A percentile compares a stretch with the other conserved stretches of the same genome.
Evolutionary conservation across 2,113 vertebrate species (phyloP).

Genomic region (Ciconia maguari): DNA sequence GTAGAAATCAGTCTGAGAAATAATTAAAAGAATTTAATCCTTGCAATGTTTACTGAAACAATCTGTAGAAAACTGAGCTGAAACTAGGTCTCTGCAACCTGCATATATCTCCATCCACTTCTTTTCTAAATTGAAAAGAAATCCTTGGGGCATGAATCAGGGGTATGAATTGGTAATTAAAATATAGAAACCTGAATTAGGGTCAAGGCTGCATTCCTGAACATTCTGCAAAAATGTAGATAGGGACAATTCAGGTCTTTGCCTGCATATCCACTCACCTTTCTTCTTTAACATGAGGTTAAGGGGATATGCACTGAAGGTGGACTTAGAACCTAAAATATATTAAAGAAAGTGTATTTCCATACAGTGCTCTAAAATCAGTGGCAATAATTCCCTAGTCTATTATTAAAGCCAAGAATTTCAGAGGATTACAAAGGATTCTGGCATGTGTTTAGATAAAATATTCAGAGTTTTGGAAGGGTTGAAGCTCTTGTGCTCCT

Average conservation of each 20-base stretch:
- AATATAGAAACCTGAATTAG: neutral
- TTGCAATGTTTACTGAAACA: neutral
- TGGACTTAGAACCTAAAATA: neutral
- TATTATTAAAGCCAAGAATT: neutral
- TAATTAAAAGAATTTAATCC: slow-evolving; percentile 33
- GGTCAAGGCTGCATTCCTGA: neutral
- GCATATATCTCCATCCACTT: neutral
- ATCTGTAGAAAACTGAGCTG: neutral
- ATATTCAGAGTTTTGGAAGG: neutral
- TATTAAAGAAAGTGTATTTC: neutral
- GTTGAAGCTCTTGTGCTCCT: neutral
- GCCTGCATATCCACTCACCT: neutral
- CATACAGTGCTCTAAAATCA: neutral
- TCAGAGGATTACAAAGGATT: neutral
- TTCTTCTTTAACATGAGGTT: neutral
- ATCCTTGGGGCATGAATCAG: neutral
- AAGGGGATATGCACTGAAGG: neutral
- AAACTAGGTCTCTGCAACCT: neutral
- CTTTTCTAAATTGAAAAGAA: neutral
- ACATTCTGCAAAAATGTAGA: neutral
- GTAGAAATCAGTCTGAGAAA: slow-evolving; percentile 5
- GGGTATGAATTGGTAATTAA: neutral
- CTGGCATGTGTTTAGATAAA: neutral
- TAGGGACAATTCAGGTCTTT: neutral
- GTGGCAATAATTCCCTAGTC: neutral